Evolutionary conservation across 2,797 vertebrate genomes (phyloP), one percentile per base, ranked within the genome.

Genomic region (Labeo calbasu): DNA sequence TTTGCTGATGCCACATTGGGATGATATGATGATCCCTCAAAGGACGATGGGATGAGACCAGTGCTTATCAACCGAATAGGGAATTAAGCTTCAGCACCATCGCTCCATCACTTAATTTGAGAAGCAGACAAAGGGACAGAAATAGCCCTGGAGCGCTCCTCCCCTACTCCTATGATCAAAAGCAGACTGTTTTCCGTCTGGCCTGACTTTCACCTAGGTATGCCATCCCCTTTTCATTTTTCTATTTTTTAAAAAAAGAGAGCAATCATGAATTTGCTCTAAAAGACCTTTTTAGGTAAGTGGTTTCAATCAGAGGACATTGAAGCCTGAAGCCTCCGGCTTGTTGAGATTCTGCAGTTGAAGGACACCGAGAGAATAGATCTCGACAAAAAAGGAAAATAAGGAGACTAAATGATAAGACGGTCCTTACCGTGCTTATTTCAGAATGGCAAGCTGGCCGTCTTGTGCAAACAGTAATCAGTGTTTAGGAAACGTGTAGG

Each of bases 121-220:
- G 84, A 65, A 71, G 53, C 77, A 88, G 86, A 88, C 43, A 86
- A 88, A 89, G 78, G 86, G 70, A 84, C 88, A 86, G 86, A 91
- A 91, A 92, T 87, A 92, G 86, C 79, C 46, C 51, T 40, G 17
- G 63, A 79, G n/a, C 12, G 19, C 72, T 84, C 75, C 84, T 77
- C 86, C 82, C 68, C 51, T 69, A 21, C 84, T 77, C 76, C n/a
- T 83, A 43, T 82, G 81, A 91, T 90, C 89, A 87, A 82, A 89
- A 87, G 75, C 81, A 89, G 87, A 87, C 79, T 85, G 75, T 82
- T 88, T 89, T 87, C 53, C 50, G 17, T 87, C 61, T 81, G 82
- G 40, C 59, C 76, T 55, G 70, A 78, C 69, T 50, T 23, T 66
- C 65, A 66, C 66, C 69, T 57, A 51, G 59, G 48, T 55, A 63